Evolutionary conservation across 2,797 vertebrate genomes (phyloP).

Genomic region (Gymnoscopelus braueri): DNA sequence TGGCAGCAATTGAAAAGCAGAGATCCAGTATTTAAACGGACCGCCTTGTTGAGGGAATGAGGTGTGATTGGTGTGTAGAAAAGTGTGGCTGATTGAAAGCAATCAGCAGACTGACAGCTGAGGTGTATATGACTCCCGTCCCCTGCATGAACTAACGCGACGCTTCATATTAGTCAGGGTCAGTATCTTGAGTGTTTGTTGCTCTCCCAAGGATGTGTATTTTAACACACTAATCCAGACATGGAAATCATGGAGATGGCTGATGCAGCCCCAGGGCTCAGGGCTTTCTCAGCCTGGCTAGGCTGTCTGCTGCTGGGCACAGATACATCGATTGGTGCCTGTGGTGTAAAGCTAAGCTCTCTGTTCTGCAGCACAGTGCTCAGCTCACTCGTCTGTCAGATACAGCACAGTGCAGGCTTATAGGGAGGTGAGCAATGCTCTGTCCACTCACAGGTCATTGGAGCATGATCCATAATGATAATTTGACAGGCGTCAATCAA

Average conservation of each 20-base stretch:
- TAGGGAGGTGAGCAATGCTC: conserved; percentile 22
- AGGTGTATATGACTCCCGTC: too few species aligned
- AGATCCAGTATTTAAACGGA: too few species aligned
- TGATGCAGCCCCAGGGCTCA: neutral
- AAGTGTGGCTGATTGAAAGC: too few species aligned
- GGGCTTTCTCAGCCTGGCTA: conserved; percentile 3
- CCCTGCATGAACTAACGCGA: too few species aligned
- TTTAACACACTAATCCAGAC: neutral
- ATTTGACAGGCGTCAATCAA: neutral
- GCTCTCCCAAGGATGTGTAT: neutral
- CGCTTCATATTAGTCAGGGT: neutral
- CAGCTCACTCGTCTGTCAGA: conserved; percentile 23
- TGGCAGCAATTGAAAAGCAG: too few species aligned
- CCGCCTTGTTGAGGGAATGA: too few species aligned
- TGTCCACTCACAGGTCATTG: conserved; percentile 33
- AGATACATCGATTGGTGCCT: conserved; percentile 21
- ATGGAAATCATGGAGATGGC: neutral
- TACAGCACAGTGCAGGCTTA: neutral
- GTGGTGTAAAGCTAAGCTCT: conserved; percentile 9
- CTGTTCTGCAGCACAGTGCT: neutral
- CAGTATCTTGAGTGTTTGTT: neutral
- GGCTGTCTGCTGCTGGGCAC: neutral
- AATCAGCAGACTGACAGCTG: too few species aligned
- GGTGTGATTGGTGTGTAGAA: too few species aligned
- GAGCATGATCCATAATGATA: conserved; percentile 28